A percentile compares a stretch with the other conserved stretches of the same genome.
phyloP scores from a whole-genome alignment of 2,888 invertebrate genomes.

The Pinctada fucata region DNA sequence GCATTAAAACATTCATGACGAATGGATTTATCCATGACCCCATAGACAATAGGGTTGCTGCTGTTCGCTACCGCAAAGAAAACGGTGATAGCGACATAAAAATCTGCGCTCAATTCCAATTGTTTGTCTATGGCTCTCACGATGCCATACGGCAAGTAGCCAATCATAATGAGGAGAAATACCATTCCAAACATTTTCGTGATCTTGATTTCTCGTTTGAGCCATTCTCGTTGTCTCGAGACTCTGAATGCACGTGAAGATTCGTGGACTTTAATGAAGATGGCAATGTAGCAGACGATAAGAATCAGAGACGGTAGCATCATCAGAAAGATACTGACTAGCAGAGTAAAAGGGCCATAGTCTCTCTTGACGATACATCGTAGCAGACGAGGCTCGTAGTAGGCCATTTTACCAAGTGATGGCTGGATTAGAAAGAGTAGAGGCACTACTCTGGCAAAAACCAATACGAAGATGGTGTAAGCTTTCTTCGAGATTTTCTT shows the following conservation, averaged over 20 bases:
- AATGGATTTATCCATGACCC: constrained; percentile 74
- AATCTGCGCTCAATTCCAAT: constrained; percentile 67
- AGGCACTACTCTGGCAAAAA: constrained; percentile 71
- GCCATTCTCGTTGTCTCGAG: constrained; percentile 66
- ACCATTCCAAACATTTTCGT: constrained; percentile 77
- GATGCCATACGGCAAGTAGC: constrained; percentile 74
- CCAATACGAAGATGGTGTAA: constrained; percentile 72
- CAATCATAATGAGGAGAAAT: constrained; percentile 73
- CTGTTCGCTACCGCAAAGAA: constrained; percentile 75
- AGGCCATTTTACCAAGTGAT: constrained; percentile 69
- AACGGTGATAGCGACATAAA: constrained; percentile 74
- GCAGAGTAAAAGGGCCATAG: constrained; percentile 68
- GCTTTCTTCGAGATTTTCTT: constrained; percentile 72
- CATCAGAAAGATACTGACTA: constrained; percentile 71
- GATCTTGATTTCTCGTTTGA: constrained; percentile 73
- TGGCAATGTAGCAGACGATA: constrained; percentile 72
- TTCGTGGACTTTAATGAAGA: constrained; percentile 72
- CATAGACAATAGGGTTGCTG: constrained; percentile 73
- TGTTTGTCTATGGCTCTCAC: constrained; percentile 72
- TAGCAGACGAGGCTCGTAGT: constrained; percentile 71
- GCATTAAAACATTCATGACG: constrained; percentile 67
- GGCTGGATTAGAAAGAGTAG: constrained; percentile 70
- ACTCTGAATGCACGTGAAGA: constrained; percentile 68
- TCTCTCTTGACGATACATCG: constrained; percentile 71
- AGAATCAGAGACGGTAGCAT: constrained; percentile 74